Evolutionary conservation across 2,888 invertebrate species (phyloP).

Genomic region (Ochropleura plecta): DNA sequence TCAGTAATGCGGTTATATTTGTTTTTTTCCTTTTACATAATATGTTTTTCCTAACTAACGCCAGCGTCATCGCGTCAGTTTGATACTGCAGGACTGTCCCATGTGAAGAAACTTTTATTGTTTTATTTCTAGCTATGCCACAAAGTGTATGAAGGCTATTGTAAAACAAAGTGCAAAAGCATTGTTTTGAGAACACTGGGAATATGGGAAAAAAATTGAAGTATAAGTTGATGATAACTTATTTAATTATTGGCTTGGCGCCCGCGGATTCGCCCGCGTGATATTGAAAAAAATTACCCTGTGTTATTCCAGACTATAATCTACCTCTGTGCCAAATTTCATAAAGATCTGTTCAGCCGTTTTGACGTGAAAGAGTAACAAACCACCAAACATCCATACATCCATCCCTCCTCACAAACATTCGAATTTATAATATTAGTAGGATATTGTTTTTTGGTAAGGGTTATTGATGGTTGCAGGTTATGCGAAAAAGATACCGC

Average conservation of each 20-base stretch:
- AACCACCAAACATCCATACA: no score
- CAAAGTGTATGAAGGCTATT: background rate
- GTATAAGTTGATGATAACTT: no score
- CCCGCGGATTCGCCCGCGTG: no score
- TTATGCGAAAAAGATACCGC: no score
- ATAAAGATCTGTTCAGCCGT: no score
- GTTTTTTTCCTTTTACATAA: constrained; percentile 1
- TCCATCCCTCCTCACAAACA: no score
- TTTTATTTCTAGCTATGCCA: background rate
- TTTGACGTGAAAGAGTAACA: no score
- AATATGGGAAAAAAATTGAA: background rate
- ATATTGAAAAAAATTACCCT: no score
- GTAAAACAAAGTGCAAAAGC: background rate
- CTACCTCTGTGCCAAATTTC: no score
- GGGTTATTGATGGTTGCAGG: background rate
- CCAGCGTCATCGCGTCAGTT: background rate
- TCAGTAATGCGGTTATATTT: constrained; percentile 26
- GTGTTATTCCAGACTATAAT: no score
- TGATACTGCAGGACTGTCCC: constrained; percentile 4
- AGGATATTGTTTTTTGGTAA: background rate
- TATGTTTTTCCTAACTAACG: constrained; percentile 4
- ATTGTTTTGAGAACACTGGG: constrained; percentile 4
- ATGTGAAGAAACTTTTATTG: background rate
- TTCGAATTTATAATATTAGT: no score
- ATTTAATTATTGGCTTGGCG: no score